Evolutionary conservation across 2,113 vertebrate genomes (phyloP).

Genomic region (Ramphastos sulfuratus): DNA sequence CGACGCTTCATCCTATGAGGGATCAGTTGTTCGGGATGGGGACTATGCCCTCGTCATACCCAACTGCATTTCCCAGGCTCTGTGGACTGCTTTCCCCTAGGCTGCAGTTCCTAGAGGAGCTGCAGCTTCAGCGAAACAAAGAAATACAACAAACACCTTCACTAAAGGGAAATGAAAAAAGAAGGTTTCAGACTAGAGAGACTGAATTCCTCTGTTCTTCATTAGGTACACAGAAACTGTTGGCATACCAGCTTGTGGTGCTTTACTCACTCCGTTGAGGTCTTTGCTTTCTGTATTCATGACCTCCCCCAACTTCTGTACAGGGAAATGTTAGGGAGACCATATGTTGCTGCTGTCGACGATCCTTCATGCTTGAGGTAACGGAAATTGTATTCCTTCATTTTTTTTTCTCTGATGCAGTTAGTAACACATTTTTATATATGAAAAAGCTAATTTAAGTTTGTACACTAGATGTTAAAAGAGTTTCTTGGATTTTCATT

Average conservation of each 20-base stretch:
- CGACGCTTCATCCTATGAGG: neutral
- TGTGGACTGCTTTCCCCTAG: neutral
- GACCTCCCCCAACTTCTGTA: neutral
- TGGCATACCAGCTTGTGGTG: neutral
- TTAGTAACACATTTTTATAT: neutral
- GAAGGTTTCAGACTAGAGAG: neutral
- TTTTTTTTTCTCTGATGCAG: neutral
- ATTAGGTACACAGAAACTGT: neutral
- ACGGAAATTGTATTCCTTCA: neutral
- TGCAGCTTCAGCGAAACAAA: neutral
- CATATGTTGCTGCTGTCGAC: neutral
- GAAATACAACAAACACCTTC: neutral
- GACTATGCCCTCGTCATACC: neutral
- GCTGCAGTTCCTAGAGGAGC: neutral
- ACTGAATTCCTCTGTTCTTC: neutral
- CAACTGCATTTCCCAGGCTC: neutral
- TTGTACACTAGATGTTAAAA: neutral
- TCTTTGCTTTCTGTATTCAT: neutral
- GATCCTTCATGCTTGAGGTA: neutral
- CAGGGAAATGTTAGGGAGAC: neutral
- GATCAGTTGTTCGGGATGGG: neutral
- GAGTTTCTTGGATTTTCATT: neutral
- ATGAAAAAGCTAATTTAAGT: neutral
- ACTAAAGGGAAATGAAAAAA: neutral
- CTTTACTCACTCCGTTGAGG: neutral